Evolutionary conservation across 2,113 vertebrate genomes (phyloP).

Genomic region (Dolichotis patagonum): DNA sequence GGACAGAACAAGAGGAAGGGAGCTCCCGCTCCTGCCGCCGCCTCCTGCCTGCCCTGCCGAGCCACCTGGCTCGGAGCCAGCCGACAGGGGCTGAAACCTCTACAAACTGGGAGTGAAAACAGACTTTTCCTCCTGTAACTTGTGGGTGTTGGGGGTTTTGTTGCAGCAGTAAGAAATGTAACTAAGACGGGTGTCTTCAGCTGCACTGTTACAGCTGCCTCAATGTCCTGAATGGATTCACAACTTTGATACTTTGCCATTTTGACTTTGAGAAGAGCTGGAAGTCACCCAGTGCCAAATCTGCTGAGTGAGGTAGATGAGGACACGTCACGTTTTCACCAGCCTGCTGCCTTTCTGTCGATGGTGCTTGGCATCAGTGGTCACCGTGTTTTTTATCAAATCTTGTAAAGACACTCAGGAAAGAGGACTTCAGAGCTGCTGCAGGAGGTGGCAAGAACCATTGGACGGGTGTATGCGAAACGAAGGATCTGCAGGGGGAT

Average conservation of each 20-base stretch:
- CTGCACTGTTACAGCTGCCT: background rate
- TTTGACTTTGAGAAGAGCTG: background rate
- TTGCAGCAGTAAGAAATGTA: background rate
- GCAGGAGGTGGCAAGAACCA: background rate
- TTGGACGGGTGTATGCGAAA: background rate
- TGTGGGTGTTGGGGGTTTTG: background rate
- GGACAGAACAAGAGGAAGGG: background rate
- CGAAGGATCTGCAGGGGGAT: background rate
- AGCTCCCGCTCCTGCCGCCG: background rate
- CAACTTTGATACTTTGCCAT: background rate
- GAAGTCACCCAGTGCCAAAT: background rate
- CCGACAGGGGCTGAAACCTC: background rate
- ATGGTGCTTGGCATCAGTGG: background rate
- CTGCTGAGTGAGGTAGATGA: background rate
- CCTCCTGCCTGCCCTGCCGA: background rate
- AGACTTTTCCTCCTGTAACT: background rate
- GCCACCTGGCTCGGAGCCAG: background rate
- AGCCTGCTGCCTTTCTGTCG: background rate
- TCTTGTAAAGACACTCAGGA: background rate
- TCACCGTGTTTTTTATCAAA: background rate
- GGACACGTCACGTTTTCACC: accelerated
- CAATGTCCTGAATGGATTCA: background rate
- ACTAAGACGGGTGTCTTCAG: background rate
- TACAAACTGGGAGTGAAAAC: background rate
- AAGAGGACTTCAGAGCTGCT: background rate